These are phyloP conservation scores for Burhinus oedicnemus DNA, from an alignment of 2,113 vertebrate species.

Conservation along the genomic window DNA sequence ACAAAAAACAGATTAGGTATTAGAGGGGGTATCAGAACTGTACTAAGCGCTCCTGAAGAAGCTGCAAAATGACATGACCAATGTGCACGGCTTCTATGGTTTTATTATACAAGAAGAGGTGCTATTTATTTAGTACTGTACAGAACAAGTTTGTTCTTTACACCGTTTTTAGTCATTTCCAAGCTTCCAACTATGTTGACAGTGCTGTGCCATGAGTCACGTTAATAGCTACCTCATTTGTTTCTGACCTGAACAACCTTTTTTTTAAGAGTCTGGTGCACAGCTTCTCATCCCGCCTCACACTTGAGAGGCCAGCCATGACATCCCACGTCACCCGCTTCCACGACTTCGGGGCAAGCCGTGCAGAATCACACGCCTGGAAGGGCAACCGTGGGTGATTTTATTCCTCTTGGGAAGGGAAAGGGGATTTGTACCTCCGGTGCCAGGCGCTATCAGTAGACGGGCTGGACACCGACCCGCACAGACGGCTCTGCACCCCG, in stretches of 20 bases:
- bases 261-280: neutral
- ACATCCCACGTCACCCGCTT: neutral
- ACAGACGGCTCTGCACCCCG: rapidly evolving
- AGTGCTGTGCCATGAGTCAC: neutral
- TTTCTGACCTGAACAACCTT: neutral
- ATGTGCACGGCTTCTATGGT: neutral
- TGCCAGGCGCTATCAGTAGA: rapidly evolving
- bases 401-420: no score
- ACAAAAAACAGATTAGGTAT: neutral
- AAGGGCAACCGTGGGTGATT: no score
- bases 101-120: neutral
- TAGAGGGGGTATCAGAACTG: neutral
- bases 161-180: neutral
- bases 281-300: neutral
- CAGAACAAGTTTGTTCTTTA: neutral
- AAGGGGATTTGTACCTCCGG: no score
- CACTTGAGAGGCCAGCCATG: rapidly evolving
- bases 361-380: rapidly evolving
- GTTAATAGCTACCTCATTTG: neutral
- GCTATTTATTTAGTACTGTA: neutral
- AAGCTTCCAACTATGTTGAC: neutral
- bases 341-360: rapidly evolving
- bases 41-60: neutral
- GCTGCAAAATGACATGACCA: neutral
- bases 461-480: rapidly evolving